Evolutionary conservation across 2,113 vertebrate species (phyloP).

Genomic region (Trogon melanurus): DNA sequence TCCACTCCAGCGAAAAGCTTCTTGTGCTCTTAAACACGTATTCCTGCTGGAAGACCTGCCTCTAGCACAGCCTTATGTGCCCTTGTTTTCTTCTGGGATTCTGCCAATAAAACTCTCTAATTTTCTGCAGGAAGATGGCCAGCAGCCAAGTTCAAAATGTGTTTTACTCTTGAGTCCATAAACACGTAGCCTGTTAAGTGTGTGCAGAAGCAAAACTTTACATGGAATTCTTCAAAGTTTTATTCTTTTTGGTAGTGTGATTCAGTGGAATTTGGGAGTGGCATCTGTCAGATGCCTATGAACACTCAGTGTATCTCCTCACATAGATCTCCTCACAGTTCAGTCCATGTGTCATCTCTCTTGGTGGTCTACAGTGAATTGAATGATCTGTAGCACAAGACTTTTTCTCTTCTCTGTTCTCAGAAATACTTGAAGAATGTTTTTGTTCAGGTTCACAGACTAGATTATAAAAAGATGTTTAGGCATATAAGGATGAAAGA

Average conservation of each 20-base stretch:
- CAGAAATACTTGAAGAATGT: neutral
- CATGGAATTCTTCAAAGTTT: neutral
- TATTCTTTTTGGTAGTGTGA: neutral
- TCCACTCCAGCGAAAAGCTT: neutral
- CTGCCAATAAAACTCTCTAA: slow-evolving; percentile 31
- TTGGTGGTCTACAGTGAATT: neutral
- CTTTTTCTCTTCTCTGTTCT: neutral
- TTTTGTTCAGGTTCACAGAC: neutral
- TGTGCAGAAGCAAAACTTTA: neutral
- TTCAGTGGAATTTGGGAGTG: slow-evolving; percentile 5
- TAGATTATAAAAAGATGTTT: neutral
- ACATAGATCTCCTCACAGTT: neutral
- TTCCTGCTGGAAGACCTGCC: neutral
- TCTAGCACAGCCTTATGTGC: neutral
- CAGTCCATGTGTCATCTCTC: neutral
- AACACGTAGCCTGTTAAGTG: slow-evolving; percentile 24
- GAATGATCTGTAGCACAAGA: neutral
- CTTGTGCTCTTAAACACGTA: neutral
- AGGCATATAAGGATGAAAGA: neutral
- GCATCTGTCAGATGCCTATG: neutral
- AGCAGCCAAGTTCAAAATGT: slow-evolving; percentile 35
- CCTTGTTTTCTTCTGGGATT: slow-evolving; percentile 10
- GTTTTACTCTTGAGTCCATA: neutral
- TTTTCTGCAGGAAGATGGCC: slow-evolving; percentile 24
- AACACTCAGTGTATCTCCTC: neutral